phyloP scores from a whole-genome alignment of 35 echinoderm and acorn worm species.

The Eucidaris tribuloides region DNA sequence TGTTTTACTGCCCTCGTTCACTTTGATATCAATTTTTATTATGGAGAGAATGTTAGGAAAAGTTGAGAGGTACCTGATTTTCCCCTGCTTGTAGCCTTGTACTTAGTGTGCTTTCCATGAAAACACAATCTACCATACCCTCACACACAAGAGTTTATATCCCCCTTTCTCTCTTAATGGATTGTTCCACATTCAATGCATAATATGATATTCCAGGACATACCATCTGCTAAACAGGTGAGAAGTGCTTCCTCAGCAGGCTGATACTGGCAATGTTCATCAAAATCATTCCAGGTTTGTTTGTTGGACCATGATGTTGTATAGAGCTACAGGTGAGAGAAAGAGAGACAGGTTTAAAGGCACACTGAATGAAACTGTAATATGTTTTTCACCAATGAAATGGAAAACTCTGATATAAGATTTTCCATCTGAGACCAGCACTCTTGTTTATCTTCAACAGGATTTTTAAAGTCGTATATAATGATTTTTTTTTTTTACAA shows the following conservation, averaged over 20 bases:
- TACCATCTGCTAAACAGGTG: constrained; percentile 97
- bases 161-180: not conserved
- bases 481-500: too few relatives aligned
- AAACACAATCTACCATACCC: too few relatives aligned
- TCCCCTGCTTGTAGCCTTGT: too few relatives aligned
- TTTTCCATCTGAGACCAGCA: not conserved
- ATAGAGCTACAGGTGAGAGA: constrained; percentile 52
- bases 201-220: not conserved
- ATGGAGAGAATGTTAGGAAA: too few relatives aligned
- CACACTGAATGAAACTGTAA: not conserved
- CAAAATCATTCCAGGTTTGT: constrained; percentile 90
- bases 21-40: too few relatives aligned
- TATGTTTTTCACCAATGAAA: not conserved
- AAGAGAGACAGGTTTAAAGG: not conserved
- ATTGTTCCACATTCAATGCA: not conserved
- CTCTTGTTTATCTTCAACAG: not conserved
- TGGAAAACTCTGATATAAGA: not conserved
- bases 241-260: constrained; percentile 73
- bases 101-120: too few relatives aligned
- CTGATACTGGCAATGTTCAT: constrained; percentile 88
- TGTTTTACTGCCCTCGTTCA: too few relatives aligned
- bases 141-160: too few relatives aligned
- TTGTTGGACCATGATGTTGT: constrained; percentile 76
- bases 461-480: not conserved
- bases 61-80: too few relatives aligned